A percentile compares a stretch with the other conserved stretches of the same genome.
These are phyloP conservation scores for Rhaphigaster nebulosa DNA, from an alignment of 2,888 invertebrate species.

Conservation along the genomic window DNA sequence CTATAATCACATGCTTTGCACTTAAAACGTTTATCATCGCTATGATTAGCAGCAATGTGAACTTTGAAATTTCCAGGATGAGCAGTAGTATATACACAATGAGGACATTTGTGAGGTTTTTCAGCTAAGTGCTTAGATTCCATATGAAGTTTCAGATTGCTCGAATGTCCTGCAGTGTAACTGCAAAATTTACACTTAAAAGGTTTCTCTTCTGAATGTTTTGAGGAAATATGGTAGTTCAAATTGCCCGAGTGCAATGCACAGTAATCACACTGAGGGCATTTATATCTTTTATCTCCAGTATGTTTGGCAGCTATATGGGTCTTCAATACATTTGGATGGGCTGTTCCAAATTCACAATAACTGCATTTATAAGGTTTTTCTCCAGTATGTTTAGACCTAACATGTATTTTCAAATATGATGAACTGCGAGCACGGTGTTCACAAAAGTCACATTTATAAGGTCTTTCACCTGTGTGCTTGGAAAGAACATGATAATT, in stretches of 20 bases:
- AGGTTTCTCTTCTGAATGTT: conserved; percentile 52
- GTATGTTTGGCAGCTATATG: conserved; percentile 56
- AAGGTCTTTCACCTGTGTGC: conserved; percentile 54
- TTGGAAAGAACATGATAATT: conserved; percentile 51
- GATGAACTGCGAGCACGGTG: conserved; percentile 47
- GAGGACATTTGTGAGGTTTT: conserved; percentile 39
- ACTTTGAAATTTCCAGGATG: conserved; percentile 55
- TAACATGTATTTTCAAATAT: conserved; percentile 51
- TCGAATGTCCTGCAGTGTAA: conserved; percentile 49
- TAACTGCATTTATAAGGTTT: conserved; percentile 39
- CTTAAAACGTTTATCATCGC: conserved; percentile 39
- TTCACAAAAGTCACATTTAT: conserved; percentile 54
- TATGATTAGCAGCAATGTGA: conserved; percentile 43
- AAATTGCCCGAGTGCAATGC: conserved; percentile 54
- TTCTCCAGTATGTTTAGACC: conserved; percentile 53
- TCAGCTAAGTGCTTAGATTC: conserved; percentile 51
- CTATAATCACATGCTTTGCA: conserved; percentile 40
- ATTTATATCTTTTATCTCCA: conserved; percentile 51
- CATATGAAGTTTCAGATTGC: conserved; percentile 53
- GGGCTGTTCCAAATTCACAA: conserved; percentile 49
- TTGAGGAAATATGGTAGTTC: conserved; percentile 51
- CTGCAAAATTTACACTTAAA: conserved; percentile 53
- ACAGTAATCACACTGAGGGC: conserved; percentile 26
- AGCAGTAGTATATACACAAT: conserved; percentile 47
- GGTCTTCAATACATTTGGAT: conserved; percentile 48